Evolutionary conservation across 2,113 vertebrate species (phyloP).

Genomic region (Eclectus roratus): DNA sequence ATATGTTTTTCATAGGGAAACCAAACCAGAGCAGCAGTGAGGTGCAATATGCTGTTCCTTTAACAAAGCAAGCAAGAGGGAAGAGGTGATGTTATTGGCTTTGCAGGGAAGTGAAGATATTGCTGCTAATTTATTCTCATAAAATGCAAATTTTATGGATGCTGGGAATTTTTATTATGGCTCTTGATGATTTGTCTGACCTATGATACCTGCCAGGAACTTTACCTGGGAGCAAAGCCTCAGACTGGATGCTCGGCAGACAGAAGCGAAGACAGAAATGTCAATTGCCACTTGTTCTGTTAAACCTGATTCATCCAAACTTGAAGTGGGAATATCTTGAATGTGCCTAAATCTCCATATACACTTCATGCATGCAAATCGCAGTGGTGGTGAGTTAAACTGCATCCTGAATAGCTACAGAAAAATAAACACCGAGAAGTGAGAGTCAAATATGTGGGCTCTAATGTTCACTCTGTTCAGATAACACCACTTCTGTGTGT

Average conservation of each 20-base stretch:
- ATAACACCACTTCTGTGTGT: background rate
- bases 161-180: background rate
- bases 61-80: background rate
- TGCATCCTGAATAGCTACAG: background rate
- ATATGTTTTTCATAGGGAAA: background rate
- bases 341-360: background rate
- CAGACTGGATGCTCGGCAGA: constrained; percentile 4
- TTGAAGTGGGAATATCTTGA: constrained; percentile 12
- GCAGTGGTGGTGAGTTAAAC: background rate
- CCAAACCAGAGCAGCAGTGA: background rate
- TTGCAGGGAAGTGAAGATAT: background rate
- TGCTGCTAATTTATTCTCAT: background rate
- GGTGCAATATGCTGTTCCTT: background rate
- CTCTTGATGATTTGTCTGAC: background rate
- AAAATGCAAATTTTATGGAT: constrained; percentile 2
- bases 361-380: background rate
- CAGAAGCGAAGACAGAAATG: constrained; percentile 28
- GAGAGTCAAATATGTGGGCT: background rate
- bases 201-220: background rate
- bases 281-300: constrained; percentile 50
- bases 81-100: background rate
- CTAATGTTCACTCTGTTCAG: background rate
- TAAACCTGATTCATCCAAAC: background rate
- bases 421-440: background rate
- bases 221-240: background rate